phyloP scores from a whole-genome alignment of 2,888 invertebrate genomes.

The Pristionchus exspectatus region DNA sequence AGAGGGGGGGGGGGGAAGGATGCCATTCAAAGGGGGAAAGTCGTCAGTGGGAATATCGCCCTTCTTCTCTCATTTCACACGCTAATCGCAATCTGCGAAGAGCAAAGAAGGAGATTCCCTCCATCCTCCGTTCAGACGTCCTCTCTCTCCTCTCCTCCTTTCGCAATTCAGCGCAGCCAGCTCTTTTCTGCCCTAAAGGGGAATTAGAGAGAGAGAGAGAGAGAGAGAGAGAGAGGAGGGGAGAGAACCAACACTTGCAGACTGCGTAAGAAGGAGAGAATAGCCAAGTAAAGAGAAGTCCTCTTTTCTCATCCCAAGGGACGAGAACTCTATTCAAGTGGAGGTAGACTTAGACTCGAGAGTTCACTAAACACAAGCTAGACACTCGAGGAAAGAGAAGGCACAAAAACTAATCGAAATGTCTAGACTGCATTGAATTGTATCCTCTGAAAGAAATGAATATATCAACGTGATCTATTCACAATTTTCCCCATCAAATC shows the following conservation, averaged over 20 bases:
- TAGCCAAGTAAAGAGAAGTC: constrained; percentile 21
- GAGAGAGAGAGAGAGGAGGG: background rate
- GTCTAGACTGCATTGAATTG: constrained; percentile 1
- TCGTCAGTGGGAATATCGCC: background rate
- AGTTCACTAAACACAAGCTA: constrained; percentile 6
- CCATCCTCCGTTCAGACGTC: constrained; percentile 32
- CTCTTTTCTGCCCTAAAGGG: constrained; percentile 44
- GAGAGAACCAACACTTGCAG: constrained; percentile 20
- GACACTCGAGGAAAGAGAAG: background rate
- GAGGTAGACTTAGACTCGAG: background rate
- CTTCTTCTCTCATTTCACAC: constrained; percentile 1
- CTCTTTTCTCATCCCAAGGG: background rate
- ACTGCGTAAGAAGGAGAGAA: constrained; percentile 31
- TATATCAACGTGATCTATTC: background rate
- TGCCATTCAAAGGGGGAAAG: background rate
- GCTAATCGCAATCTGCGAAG: background rate
- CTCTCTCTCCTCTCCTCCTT: background rate
- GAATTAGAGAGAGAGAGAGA: background rate
- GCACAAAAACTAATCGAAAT: background rate
- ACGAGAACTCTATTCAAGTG: constrained; percentile 13
- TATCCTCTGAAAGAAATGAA: constrained; percentile 4
- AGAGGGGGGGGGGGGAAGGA: background rate
- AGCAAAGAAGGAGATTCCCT: background rate
- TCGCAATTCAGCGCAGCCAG: background rate
- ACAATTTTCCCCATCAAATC: background rate